These are phyloP conservation scores for Silvanus unidentatus DNA, from an alignment of 2,888 invertebrate genomes.

Conservation along the genomic window DNA sequence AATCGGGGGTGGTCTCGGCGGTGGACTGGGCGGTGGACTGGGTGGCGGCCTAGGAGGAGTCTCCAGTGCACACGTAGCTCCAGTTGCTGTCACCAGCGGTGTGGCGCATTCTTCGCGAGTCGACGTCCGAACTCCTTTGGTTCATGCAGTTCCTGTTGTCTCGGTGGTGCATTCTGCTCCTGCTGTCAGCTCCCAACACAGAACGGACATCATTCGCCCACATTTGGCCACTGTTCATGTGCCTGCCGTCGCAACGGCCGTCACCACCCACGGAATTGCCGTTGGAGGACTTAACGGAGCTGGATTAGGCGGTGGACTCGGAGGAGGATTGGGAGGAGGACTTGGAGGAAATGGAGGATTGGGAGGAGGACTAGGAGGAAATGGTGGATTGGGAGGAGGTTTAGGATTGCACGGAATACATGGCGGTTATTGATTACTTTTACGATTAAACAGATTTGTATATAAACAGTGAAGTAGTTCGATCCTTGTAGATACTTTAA, in stretches of 20 bases:
- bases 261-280: not conserved
- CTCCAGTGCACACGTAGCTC: not conserved
- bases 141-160: not conserved
- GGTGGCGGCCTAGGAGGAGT: not conserved
- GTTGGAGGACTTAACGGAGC: not conserved
- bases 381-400: slow-evolving; percentile 2
- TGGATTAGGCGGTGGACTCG: slow-evolving; percentile 2
- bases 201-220: too few species aligned
- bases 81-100: not conserved
- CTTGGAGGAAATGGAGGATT: slow-evolving; percentile 1
- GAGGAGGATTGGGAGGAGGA: slow-evolving; percentile 1
- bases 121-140: not conserved
- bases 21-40: not conserved
- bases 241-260: too few species aligned
- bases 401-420: too few species aligned
- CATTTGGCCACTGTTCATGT: too few species aligned
- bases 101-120: not conserved
- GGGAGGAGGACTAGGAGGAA: not conserved
- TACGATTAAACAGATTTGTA: too few species aligned
- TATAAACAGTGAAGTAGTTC: too few species aligned
- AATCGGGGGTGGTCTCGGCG: not conserved
- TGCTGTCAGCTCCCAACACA: not conserved
- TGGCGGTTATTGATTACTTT: too few species aligned
- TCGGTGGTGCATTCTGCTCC: not conserved
- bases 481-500: too few species aligned